phyloP scores from a whole-genome alignment of 1,140 invertebrate species.

The Acarapis woodi region DNA sequence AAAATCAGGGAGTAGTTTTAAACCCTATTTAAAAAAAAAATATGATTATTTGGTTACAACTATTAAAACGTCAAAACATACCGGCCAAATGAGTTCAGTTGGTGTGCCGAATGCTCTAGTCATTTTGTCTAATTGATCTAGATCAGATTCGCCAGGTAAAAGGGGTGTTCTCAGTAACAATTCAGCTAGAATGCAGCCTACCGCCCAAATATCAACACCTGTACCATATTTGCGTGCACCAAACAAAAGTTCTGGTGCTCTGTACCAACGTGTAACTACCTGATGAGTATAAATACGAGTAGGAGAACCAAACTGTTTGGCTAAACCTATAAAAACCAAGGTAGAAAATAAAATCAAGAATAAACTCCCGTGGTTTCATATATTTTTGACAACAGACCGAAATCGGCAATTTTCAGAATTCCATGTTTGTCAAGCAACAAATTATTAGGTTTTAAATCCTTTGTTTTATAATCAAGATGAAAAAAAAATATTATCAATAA shows the following conservation, averaged over 20 bases:
- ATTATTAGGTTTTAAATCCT: conserved; percentile 97
- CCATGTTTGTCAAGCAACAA: conserved; percentile 73
- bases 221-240: conserved; percentile 77
- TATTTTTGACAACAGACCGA: no score
- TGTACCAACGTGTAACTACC: conserved; percentile 57
- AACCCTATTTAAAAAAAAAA: conserved; percentile 24
- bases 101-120: conserved; percentile 77
- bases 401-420: conserved; percentile 86
- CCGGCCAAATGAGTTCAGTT: conserved; percentile 65
- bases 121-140: conserved; percentile 82
- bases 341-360: no score
- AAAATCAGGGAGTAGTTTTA: conserved; percentile 60
- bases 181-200: conserved; percentile 91
- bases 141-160: conserved; percentile 77
- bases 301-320: conserved; percentile 85
- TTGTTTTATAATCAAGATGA: not conserved
- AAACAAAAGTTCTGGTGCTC: conserved; percentile 78
- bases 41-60: not conserved
- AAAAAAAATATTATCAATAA: conserved; percentile 4
- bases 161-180: conserved; percentile 62
- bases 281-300: conserved; percentile 89
- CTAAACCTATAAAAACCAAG: no score
- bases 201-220: conserved; percentile 94
- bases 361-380: no score
- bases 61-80: conserved; percentile 14